A percentile compares a stretch with the other conserved stretches of the same genome.
Evolutionary conservation across 2,888 invertebrate species (phyloP).

Genomic region (Melanostoma scalare): DNA sequence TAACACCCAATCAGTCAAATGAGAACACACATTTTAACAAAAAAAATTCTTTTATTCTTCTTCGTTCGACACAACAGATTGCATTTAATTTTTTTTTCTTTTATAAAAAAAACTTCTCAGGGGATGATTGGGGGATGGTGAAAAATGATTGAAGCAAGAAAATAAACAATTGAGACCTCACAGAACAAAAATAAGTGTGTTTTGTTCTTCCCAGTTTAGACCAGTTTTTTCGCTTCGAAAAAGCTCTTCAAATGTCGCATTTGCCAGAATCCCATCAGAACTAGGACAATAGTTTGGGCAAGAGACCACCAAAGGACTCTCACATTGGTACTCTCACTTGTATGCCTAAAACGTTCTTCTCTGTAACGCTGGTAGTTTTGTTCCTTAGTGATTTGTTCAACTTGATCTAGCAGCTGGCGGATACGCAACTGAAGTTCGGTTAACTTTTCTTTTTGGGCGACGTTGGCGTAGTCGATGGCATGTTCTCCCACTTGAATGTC

Average conservation of each 20-base stretch:
- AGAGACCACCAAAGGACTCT: constrained; percentile 98
- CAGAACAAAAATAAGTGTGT: constrained; percentile 17
- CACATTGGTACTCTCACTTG: constrained; percentile 98
- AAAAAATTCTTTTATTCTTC: constrained; percentile 51
- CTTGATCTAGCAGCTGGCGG: constrained; percentile 97
- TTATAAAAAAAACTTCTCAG: constrained; percentile 1
- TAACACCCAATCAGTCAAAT: too few species aligned
- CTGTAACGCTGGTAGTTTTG: constrained; percentile 99
- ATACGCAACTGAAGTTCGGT: constrained; percentile 97
- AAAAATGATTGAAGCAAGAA: constrained; percentile 23
- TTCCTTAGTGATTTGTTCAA: constrained; percentile 99
- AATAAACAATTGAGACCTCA: constrained; percentile 17
- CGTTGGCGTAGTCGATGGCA: constrained; percentile 98
- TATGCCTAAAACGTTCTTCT: constrained; percentile 98
- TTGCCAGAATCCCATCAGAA: constrained; percentile 98
- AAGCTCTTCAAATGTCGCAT: constrained; percentile 99
- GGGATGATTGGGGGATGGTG: constrained; percentile 7
- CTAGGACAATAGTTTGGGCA: constrained; percentile 93
- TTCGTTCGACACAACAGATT: constrained; percentile 47
- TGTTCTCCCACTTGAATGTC: constrained; percentile 99
- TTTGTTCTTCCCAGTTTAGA: constrained; percentile 83
- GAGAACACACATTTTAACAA: constrained; percentile 17
- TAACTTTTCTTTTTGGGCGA: constrained; percentile 98
- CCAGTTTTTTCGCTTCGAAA: constrained; percentile 99
- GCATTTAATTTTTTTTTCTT: neutral